These are phyloP conservation scores for Thunnus albacares DNA, from an alignment of 2,797 vertebrate species.

Conservation along the genomic window DNA sequence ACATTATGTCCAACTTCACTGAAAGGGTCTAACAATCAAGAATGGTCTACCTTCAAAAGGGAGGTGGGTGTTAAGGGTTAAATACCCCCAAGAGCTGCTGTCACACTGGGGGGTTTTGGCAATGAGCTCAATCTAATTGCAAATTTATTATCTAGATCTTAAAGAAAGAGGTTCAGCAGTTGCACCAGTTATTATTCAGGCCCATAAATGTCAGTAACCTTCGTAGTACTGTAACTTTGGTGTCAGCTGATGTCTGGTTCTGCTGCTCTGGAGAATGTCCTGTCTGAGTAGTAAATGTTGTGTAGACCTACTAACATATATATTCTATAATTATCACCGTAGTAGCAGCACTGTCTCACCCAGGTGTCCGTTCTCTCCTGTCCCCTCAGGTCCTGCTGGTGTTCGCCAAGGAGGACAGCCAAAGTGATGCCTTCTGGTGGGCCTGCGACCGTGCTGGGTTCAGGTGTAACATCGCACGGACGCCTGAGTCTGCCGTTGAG, in stretches of 20 bases:
- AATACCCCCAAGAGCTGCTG: background rate
- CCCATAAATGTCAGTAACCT: conserved; percentile 21
- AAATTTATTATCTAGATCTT: background rate
- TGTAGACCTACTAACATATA: conserved; percentile 11
- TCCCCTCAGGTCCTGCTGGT: conserved; percentile 92
- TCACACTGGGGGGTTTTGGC: background rate
- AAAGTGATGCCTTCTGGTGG: conserved; percentile 98
- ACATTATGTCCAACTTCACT: background rate
- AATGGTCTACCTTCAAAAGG: background rate
- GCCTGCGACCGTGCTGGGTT: conserved; percentile 96
- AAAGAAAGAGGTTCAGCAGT: background rate
- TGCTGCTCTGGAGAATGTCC: conserved; percentile 39
- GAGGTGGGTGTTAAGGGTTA: background rate
- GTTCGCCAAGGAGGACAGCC: conserved; percentile 96
- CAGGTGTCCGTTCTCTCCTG: background rate
- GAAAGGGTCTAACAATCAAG: conserved; percentile 3
- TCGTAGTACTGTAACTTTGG: background rate
- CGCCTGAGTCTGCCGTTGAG: conserved; percentile 92
- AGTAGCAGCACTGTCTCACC: conserved; percentile 17
- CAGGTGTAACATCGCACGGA: conserved; percentile 91
- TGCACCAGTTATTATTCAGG: background rate
- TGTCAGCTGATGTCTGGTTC: conserved; percentile 20
- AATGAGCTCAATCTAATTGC: background rate
- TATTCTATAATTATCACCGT: conserved; percentile 25
- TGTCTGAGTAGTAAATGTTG: conserved; percentile 8